Base-by-base conservation (phyloP, 2,797 vertebrate genomes). In the Rousettus madagascariensis region DNA sequence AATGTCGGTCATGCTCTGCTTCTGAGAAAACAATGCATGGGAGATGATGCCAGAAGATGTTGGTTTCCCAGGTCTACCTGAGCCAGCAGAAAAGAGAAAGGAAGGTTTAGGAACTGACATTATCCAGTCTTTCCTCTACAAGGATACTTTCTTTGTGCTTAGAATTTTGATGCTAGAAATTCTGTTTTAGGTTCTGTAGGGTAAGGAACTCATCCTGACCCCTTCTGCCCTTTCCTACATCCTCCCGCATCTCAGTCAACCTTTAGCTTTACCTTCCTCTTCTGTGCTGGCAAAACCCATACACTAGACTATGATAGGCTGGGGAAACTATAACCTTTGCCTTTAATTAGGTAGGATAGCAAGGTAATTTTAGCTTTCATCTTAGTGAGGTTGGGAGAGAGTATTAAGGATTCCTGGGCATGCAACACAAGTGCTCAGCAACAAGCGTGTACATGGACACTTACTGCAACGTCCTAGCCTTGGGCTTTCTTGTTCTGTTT, bases 381-480 rank as follows among this genome's bases (percentile, higher is more conserved):
- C 71, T 92, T 94, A 97, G 78, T 55, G 87, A 97, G 94, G 86
- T 0, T 84, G n/a, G 55, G 71, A 96, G 53, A 93, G 28, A 55
- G 90, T 49, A 1, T 69, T 57, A 78, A 92, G 33, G 59, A 46
- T 85, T 97, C 89, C 96, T 96, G 88, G 94, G 95, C 96, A 93
- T 5, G 5, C 93, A 93, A 46, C 0, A 0, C 49, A 38, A 87
- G 63, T 36, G 57, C 90, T 97, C 38, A 0, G 88, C 93, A 96
- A 86, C 55, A 66, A 95, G 72, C 61, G 0, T 75, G 71, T 93
- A 93, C 30, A 7, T 5, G 93, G 89, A 94, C 49, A 1, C 92
- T 97, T 97, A 97, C 92, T 97, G 95, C 78, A 96, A 97, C 43
- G 86, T 94, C 86, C 33, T 79, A 91, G 83, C 19, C 90, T 65